phyloP scores from a whole-genome alignment of 2,113 vertebrate genomes.

The Heterotilapia buettikoferi region DNA sequence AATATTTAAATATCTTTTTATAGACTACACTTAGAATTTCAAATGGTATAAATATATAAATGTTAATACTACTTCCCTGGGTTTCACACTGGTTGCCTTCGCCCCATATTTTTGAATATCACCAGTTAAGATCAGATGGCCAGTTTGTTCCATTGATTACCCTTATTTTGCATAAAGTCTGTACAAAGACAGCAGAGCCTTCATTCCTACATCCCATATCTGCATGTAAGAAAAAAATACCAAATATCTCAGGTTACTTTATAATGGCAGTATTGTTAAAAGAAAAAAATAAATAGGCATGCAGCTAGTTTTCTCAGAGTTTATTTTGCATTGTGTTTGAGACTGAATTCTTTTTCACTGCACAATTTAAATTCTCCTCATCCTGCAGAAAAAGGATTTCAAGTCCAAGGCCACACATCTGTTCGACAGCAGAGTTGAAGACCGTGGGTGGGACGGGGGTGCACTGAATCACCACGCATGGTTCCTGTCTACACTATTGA shows the following conservation, averaged over 20 bases:
- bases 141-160: background rate
- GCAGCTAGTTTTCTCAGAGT: background rate
- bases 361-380: constrained; percentile 10
- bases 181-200: background rate
- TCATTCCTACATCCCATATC: background rate
- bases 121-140: background rate
- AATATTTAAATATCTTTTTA: constrained; percentile 7
- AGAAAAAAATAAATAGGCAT: background rate
- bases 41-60: background rate
- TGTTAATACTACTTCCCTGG: background rate
- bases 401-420: constrained; percentile 36
- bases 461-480: constrained; percentile 58
- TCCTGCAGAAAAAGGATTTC: constrained; percentile 10
- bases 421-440: constrained; percentile 8
- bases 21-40: background rate
- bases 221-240: background rate
- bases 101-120: constrained; percentile 5
- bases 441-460: constrained; percentile 43
- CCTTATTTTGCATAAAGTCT: background rate
- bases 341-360: background rate
- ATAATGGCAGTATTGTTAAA: background rate
- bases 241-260: background rate
- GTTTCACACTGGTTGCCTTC: background rate
- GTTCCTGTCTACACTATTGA: constrained; percentile 52
- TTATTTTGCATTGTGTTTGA: background rate